Base-by-base conservation (phyloP, 2,113 vertebrate genomes). In the Bubalus kerabau region DNA sequence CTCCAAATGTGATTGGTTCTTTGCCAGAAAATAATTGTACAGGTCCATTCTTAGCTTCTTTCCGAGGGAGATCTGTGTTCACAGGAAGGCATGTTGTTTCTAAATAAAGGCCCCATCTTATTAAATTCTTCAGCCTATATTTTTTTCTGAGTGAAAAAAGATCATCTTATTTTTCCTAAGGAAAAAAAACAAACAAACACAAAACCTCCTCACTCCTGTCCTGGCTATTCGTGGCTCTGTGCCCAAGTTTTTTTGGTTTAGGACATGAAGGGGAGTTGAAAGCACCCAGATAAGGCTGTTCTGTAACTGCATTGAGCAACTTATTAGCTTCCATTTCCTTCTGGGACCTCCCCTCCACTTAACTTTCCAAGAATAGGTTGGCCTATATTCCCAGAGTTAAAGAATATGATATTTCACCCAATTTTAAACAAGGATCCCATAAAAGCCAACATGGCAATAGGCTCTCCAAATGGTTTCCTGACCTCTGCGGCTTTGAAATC, bases 1-100 rank as follows among this genome's bases (percentile, higher is more conserved):
- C 96, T 97, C 98, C 97, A 98, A 98, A 98, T 96, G 97, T 94
- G 97, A 98, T 92, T 98, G 98, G 97, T 93, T 90, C 88, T 93
- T 84, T 97, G 98, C 98, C 98, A 98, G 91, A 97, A 98, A 98
- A 97, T 97, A 97, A 98, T 95, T 52, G 93, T 87, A 94, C 93
- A 80, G 96, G 98, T 97, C 97, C 97, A 67, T 97, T 98, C 98
- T 96, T 95, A 97, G 96, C 96, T 93, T 83, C 91, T 97, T 95
- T 95, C 95, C 17, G 17, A 96, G 93, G 50, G 91, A 87, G 94
- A 90, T 56, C 60, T 96, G 92, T 96, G 80, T 90, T 97, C 97
- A 82, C 89, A 97, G 93, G 56, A 97, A 96, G 87, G 83, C 91
- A 60, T 95, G 97, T 60, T 91, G 92, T 94, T 97, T 96, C 95